Percentiles rank a stretch among this genome's conserved stretches.
These are phyloP conservation scores for Patagioenas fasciata DNA, from an alignment of 2,113 vertebrate genomes.

Conservation along the genomic window DNA sequence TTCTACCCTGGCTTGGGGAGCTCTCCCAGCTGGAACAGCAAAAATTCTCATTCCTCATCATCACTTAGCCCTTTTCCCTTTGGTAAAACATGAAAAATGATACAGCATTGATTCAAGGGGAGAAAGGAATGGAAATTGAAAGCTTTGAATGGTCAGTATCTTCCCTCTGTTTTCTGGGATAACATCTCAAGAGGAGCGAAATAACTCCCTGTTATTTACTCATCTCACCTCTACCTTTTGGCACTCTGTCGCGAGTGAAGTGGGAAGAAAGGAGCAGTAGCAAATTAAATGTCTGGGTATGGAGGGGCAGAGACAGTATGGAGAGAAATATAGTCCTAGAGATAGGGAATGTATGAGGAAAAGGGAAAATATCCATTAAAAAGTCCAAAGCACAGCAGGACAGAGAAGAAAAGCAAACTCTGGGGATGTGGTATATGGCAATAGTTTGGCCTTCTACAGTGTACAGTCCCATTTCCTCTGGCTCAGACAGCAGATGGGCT, in stretches of 20 bases:
- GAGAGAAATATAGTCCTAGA: background rate
- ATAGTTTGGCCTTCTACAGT: background rate
- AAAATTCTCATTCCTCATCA: background rate
- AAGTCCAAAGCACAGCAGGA: background rate
- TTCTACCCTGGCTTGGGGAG: background rate
- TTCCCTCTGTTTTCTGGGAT: background rate
- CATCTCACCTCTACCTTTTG: background rate
- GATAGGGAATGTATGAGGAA: background rate
- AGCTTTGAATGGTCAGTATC: background rate
- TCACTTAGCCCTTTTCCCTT: background rate
- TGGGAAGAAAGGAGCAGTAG: background rate
- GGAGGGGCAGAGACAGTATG: accelerated
- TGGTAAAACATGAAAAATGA: background rate
- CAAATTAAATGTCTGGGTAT: background rate
- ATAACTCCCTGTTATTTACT: background rate
- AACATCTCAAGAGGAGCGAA: background rate
- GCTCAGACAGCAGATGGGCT: background rate
- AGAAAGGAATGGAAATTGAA: background rate
- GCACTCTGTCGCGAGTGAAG: background rate
- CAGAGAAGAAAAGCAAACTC: background rate
- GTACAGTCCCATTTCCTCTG: background rate
- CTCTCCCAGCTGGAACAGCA: background rate
- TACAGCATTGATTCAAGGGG: background rate
- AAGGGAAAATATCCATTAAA: background rate
- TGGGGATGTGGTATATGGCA: background rate